Conservation (phyloP, 2,113 vertebrate genomes). For the Ageneiosus marmoratus region DNA sequence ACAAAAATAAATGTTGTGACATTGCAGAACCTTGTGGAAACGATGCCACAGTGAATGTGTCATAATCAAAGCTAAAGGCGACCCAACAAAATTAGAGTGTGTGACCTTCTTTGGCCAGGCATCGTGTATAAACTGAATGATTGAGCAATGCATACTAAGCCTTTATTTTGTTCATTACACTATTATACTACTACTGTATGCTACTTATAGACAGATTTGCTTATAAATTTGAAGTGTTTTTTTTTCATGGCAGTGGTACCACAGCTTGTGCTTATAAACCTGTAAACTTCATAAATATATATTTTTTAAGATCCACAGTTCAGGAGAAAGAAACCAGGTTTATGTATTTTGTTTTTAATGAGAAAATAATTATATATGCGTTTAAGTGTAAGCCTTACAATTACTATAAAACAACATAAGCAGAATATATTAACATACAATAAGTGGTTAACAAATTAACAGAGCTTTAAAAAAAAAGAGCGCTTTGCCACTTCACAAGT, state of each 20-base stretch:
- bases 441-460: slow-evolving; percentile 87
- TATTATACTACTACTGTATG: not conserved
- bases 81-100: no score
- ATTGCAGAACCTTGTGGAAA: no score
- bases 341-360: slow-evolving; percentile 85
- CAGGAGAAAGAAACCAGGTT: slow-evolving; percentile 9
- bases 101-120: no score
- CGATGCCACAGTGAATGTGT: no score
- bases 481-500: slow-evolving; percentile 48
- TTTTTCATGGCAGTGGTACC: not conserved
- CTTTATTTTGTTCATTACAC: not conserved
- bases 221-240: not conserved
- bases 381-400: slow-evolving; percentile 85
- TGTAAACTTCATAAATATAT: not conserved
- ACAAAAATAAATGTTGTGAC: no score
- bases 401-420: slow-evolving; percentile 87
- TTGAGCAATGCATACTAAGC: not conserved
- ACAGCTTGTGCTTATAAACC: not conserved
- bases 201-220: not conserved
- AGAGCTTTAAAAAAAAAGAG: slow-evolving; percentile 61
- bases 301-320: not conserved
- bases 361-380: slow-evolving; percentile 96
- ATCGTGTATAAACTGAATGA: not conserved
- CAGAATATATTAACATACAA: slow-evolving; percentile 82
- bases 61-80: no score